Conservation (phyloP, 2,888 invertebrate genomes). For the Drosophila meridiana region DNA sequence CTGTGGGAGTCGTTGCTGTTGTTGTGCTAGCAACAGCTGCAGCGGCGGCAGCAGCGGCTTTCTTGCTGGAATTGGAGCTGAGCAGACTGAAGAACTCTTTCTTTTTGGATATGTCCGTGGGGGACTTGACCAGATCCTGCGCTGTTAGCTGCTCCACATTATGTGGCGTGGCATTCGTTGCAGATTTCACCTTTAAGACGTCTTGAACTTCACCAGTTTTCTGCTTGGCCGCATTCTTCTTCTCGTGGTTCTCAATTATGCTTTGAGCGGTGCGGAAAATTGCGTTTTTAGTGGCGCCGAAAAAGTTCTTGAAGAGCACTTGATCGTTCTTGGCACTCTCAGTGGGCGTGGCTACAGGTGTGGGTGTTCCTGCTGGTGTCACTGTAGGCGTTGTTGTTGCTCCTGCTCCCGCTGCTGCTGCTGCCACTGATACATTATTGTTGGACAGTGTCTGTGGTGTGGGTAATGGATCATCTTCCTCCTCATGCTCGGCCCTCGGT, state of each 20-base stretch:
- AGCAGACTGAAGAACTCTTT: constrained; percentile 85
- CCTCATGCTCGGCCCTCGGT: constrained; percentile 23
- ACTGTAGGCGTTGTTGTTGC: constrained; percentile 35
- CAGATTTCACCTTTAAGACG: constrained; percentile 19
- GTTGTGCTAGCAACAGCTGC: constrained; percentile 62
- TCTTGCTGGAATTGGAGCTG: constrained; percentile 83
- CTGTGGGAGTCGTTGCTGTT: constrained; percentile 57
- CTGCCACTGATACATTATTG: not conserved
- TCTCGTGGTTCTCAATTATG: constrained; percentile 85
- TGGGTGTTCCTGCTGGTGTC: constrained; percentile 47
- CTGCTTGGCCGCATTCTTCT: constrained; percentile 85
- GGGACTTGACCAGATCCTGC: constrained; percentile 81
- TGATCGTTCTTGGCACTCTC: constrained; percentile 83
- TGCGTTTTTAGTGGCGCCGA: constrained; percentile 85
- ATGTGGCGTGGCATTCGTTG: constrained; percentile 22
- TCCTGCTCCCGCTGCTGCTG: not conserved
- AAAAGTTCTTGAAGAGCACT: constrained; percentile 85
- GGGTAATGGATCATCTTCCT: constrained; percentile 14
- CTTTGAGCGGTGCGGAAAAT: constrained; percentile 85
- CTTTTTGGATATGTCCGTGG: constrained; percentile 84
- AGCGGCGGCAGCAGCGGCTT: constrained; percentile 81
- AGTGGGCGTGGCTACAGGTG: constrained; percentile 57
- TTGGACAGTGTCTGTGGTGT: constrained; percentile 6
- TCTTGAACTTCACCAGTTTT: constrained; percentile 63
- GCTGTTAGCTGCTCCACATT: constrained; percentile 21